These are phyloP conservation scores for Nasua narica DNA, from an alignment of 2,797 vertebrate species.

Conservation along the genomic window DNA sequence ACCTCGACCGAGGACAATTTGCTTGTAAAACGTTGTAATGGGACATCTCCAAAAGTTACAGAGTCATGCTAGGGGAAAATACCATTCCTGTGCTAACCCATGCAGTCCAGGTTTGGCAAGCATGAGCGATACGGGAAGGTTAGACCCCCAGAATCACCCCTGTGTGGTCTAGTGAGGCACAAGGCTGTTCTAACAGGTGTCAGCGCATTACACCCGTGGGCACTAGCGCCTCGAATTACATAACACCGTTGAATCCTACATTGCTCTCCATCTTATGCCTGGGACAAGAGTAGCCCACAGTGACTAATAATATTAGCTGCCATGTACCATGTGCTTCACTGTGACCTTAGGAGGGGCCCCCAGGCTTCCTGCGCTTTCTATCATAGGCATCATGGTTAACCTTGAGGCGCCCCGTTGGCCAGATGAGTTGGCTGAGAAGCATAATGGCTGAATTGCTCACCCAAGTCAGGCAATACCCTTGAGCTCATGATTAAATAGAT, in stretches of 20 bases:
- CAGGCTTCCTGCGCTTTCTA: fast-evolving
- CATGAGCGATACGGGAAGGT: fast-evolving
- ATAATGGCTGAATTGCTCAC: fast-evolving
- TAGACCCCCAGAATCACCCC: fast-evolving
- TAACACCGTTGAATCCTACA: fast-evolving
- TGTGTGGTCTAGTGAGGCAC: fast-evolving
- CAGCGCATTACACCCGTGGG: fast-evolving
- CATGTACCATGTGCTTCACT: fast-evolving
- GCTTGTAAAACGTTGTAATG: not conserved
- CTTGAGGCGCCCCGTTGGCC: fast-evolving
- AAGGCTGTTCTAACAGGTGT: fast-evolving
- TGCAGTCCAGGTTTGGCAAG: too few relatives aligned
- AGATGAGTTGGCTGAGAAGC: not conserved
- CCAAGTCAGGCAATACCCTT: not conserved
- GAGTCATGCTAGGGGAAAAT: fast-evolving
- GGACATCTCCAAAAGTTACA: fast-evolving
- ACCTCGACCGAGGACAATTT: not conserved
- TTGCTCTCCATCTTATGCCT: fast-evolving
- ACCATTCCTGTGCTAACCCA: fast-evolving
- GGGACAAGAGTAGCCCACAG: fast-evolving
- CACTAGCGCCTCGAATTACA: fast-evolving
- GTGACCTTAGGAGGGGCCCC: fast-evolving
- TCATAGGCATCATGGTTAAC: fast-evolving
- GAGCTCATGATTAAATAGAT: fast-evolving
- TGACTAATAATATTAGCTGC: too few relatives aligned